Percentiles rank a stretch among this genome's conserved stretches.
Conservation (phyloP, 2,888 invertebrate genomes). For the Eupithecia tripunctaria region DNA sequence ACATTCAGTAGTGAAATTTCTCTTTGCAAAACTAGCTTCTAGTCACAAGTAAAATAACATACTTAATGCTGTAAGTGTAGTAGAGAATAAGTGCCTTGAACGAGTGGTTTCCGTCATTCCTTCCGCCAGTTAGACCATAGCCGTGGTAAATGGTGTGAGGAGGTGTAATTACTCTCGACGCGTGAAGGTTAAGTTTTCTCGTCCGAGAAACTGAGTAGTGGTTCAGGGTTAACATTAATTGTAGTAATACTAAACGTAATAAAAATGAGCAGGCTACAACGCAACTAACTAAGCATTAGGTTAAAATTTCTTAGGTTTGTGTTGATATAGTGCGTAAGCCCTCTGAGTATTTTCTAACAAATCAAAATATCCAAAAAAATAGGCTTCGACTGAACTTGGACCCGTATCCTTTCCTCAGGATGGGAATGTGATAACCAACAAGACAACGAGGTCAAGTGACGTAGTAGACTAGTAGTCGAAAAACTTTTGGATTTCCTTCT, state of each 20-base stretch:
- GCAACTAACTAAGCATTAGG: background rate
- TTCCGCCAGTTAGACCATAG: slow-evolving; percentile 62
- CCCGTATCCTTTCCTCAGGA: no score
- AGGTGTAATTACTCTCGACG: slow-evolving; percentile 45
- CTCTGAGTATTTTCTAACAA: no score
- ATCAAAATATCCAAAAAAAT: no score
- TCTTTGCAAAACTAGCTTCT: background rate
- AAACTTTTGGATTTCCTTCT: no score
- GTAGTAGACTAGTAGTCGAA: no score
- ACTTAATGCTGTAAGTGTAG: slow-evolving; percentile 1
- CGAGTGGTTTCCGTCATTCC: slow-evolving; percentile 64
- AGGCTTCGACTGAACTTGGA: no score
- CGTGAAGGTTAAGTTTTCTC: slow-evolving; percentile 64
- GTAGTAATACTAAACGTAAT: background rate
- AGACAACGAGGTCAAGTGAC: no score
- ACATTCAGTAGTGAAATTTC: background rate
- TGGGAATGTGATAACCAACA: no score
- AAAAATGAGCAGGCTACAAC: background rate
- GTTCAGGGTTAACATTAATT: slow-evolving; percentile 16
- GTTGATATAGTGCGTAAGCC: no score
- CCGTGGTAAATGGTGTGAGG: slow-evolving; percentile 59
- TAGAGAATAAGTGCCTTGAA: slow-evolving; percentile 61
- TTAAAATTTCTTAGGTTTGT: no score
- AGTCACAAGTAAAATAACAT: slow-evolving; percentile 7
- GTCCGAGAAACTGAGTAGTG: background rate